phyloP scores from a whole-genome alignment of 2,113 vertebrate species.

The Isurus oxyrinchus region DNA sequence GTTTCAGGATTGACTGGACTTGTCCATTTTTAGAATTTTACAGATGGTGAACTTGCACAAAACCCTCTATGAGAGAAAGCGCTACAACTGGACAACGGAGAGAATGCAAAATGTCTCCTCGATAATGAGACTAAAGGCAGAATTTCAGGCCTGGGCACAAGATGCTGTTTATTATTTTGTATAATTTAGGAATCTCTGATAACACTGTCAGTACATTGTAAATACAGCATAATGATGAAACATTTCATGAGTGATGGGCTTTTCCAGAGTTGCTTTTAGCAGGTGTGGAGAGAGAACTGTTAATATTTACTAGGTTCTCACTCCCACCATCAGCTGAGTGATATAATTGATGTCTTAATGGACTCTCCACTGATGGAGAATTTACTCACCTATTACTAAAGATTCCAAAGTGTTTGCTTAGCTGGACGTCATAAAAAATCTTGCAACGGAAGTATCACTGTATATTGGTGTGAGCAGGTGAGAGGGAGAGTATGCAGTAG shows the following conservation, averaged over 20 bases:
- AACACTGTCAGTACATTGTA: neutral
- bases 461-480: neutral
- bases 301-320: neutral
- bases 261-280: neutral
- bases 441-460: neutral
- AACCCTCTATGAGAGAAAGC: neutral
- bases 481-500: neutral
- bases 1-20: neutral
- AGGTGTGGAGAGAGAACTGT: neutral
- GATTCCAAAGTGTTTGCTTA: conserved; percentile 24
- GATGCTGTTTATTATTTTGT: neutral
- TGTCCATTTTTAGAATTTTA: neutral
- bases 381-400: neutral
- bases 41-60: neutral
- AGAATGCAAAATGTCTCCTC: neutral
- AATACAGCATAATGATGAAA: neutral
- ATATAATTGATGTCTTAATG: conserved; percentile 4
- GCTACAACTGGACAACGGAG: neutral
- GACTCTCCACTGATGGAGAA: neutral
- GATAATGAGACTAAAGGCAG: neutral
- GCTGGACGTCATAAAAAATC: neutral
- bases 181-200: neutral
- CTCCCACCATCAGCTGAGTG: neutral
- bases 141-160: neutral
- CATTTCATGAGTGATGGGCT: neutral